Evolutionary conservation across 2,113 vertebrate genomes (phyloP).

Genomic region (Platichthys stellatus): DNA sequence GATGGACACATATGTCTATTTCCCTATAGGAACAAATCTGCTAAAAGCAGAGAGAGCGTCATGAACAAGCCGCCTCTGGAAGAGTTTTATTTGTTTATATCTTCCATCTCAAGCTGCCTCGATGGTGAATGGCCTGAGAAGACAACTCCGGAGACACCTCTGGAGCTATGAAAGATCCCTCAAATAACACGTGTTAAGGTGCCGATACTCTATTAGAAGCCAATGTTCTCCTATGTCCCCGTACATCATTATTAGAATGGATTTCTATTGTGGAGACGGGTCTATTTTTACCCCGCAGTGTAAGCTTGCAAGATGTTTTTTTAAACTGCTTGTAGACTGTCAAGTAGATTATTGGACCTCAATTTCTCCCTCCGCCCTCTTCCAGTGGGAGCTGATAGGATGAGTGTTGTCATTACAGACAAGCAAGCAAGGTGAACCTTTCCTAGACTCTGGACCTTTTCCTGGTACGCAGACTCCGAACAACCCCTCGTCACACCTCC

Average conservation of each 20-base stretch:
- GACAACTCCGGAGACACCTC: slow-evolving; percentile 9
- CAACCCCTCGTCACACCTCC: slow-evolving; percentile 78
- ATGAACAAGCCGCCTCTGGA: slow-evolving; percentile 41
- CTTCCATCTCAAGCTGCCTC: slow-evolving; percentile 18
- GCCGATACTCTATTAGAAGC: slow-evolving; percentile 49
- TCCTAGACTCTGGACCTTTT: slow-evolving; percentile 83
- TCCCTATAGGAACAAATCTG: slow-evolving; percentile 61
- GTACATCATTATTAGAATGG: slow-evolving; percentile 37
- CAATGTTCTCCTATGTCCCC: slow-evolving; percentile 35
- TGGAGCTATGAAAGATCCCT: slow-evolving; percentile 26
- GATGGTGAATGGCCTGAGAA: slow-evolving; percentile 37
- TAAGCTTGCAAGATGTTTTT: slow-evolving; percentile 21
- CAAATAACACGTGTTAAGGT: slow-evolving; percentile 52
- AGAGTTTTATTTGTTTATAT: slow-evolving; percentile 66
- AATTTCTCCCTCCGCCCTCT: slow-evolving; percentile 78
- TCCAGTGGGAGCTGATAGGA: slow-evolving; percentile 42
- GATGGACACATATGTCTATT: slow-evolving; percentile 78
- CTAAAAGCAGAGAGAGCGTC: slow-evolving; percentile 56
- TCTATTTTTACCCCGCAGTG: slow-evolving; percentile 23
- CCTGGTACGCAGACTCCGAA: slow-evolving; percentile 81
- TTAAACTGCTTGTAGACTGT: slow-evolving; percentile 44
- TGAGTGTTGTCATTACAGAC: slow-evolving; percentile 84
- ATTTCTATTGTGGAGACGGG: slow-evolving; percentile 41
- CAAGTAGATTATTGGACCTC: slow-evolving; percentile 56
- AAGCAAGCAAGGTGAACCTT: slow-evolving; percentile 86